Conservation (phyloP, 2,797 vertebrate genomes). For the Tragelaphus eurycerus region DNA sequence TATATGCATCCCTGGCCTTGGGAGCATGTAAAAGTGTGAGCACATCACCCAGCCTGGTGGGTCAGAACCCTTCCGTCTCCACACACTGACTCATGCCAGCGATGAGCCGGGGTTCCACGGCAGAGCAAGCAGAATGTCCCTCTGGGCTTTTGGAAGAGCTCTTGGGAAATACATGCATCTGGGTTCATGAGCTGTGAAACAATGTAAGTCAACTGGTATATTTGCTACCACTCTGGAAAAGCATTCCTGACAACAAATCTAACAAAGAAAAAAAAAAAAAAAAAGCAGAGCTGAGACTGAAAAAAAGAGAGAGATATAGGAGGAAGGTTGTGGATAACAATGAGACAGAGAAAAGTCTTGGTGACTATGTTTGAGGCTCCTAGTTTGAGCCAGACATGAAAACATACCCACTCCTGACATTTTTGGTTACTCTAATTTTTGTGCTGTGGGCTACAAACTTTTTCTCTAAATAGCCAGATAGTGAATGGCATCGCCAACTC, state of each 20-base stretch:
- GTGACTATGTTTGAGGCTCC: no score
- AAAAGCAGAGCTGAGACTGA: not conserved
- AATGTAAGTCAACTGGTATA: not conserved
- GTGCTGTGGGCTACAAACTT: not conserved
- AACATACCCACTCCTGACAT: no score
- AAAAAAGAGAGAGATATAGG: not conserved
- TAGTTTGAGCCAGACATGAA: not conserved
- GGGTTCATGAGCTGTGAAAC: not conserved
- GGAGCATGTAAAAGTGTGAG: not conserved
- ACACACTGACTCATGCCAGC: not conserved
- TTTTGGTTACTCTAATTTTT: not conserved
- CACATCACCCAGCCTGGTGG: not conserved
- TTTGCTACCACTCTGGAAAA: not conserved
- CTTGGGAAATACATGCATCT: not conserved
- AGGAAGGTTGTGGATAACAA: not conserved
- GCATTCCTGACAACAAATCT: not conserved
- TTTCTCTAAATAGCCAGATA: not conserved
- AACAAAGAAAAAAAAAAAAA: not conserved
- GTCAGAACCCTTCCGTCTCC: not conserved
- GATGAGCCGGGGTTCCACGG: not conserved
- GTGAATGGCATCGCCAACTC: not conserved
- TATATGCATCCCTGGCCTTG: not conserved
- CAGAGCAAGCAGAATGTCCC: not conserved
- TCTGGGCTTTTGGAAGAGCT: not conserved
- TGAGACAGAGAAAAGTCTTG: not conserved